phyloP scores from a whole-genome alignment of 2,888 invertebrate genomes.

The Tuberolachnus salignus region DNA sequence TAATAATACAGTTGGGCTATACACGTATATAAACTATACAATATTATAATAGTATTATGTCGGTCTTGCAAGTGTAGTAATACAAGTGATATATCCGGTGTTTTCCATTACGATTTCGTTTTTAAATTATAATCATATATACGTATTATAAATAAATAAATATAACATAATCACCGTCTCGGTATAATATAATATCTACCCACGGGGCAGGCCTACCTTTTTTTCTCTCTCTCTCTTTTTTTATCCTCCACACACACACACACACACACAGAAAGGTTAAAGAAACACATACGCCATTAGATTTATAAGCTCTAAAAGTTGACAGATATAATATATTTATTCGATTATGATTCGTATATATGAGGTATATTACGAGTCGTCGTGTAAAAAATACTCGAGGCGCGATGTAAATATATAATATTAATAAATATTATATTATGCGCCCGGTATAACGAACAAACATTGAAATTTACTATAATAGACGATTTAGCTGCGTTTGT shows the following conservation, averaged over 20 bases:
- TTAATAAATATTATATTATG: no score
- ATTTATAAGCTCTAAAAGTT: neutral
- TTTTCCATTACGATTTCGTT: constrained; percentile 45
- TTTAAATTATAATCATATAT: constrained; percentile 25
- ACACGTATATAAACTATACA: neutral
- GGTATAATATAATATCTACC: neutral
- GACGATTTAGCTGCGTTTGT: no score
- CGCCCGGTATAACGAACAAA: no score
- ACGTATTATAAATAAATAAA: neutral
- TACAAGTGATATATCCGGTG: constrained; percentile 45
- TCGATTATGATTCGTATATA: no score
- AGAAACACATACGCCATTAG: neutral
- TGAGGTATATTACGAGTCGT: no score
- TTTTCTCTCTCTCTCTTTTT: neutral
- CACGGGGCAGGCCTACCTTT: constrained; percentile 6
- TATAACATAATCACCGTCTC: constrained; percentile 5
- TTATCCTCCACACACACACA: no score
- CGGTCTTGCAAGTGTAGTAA: neutral
- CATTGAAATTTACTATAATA: no score
- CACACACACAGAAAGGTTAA: neutral
- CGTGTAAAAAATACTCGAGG: no score
- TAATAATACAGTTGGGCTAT: neutral
- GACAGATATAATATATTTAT: neutral
- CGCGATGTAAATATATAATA: no score
- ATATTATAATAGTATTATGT: neutral